Evolutionary conservation across 2,797 vertebrate species (phyloP).

Genomic region (Hippoglossus hippoglossus): DNA sequence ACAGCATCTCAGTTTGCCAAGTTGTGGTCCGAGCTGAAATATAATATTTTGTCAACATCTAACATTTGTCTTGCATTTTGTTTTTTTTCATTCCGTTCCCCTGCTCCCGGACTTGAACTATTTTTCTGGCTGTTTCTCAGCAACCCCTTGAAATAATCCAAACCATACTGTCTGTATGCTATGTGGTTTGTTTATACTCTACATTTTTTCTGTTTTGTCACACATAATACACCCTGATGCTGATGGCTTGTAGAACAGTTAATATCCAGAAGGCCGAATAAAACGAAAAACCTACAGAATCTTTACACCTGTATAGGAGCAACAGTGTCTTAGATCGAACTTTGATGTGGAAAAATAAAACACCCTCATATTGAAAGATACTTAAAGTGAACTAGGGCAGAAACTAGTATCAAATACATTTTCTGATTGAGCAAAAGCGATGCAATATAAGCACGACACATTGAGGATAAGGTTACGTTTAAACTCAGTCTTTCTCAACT

Average conservation of each 20-base stretch:
- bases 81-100: neutral
- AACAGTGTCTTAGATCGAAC: too few relatives aligned
- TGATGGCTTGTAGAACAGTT: too few relatives aligned
- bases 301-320: neutral
- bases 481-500: too few relatives aligned
- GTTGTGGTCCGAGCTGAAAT: slow-evolving; percentile 34
- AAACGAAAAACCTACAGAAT: neutral
- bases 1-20: slow-evolving; percentile 36
- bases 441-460: too few relatives aligned
- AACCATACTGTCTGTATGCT: neutral
- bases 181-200: neutral
- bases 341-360: neutral
- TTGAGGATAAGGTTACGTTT: too few relatives aligned
- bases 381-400: too few relatives aligned
- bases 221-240: neutral
- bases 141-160: neutral
- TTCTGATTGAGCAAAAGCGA: too few relatives aligned
- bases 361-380: neutral
- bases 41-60: slow-evolving; percentile 32
- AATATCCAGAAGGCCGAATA: neutral
- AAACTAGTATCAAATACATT: too few relatives aligned
- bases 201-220: neutral
- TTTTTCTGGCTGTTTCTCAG: slow-evolving; percentile 7
- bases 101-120: neutral
- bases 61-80: slow-evolving; percentile 33